Evolutionary conservation across 2,888 invertebrate species (phyloP).

Genomic region (Seira sanloemensis): DNA sequence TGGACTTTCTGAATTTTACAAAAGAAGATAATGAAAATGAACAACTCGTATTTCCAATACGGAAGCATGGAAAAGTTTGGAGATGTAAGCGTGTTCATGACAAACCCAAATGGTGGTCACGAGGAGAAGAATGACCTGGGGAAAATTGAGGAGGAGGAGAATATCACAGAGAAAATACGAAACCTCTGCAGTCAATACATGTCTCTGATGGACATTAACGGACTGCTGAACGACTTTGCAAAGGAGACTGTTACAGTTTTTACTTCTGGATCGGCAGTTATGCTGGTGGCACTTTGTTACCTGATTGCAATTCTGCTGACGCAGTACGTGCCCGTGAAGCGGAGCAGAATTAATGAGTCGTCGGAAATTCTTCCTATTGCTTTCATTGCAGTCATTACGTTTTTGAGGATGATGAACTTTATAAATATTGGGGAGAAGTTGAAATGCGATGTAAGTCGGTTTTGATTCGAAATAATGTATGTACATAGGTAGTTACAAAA

Average conservation of each 20-base stretch:
- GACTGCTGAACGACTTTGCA: conserved; percentile 33
- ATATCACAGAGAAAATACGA: conserved; percentile 1
- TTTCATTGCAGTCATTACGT: conserved; percentile 43
- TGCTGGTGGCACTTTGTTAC: conserved; percentile 47
- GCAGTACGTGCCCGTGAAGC: conserved; percentile 35
- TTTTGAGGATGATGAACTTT: conserved; percentile 55
- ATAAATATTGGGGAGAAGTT: conserved; percentile 56
- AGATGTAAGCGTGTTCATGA: too few species aligned
- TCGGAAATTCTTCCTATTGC: conserved; percentile 51
- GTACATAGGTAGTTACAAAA: too few species aligned
- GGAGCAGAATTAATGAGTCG: conserved; percentile 25
- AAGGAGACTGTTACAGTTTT: conserved; percentile 56
- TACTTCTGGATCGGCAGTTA: conserved; percentile 46
- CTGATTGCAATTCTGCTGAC: conserved; percentile 44
- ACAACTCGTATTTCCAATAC: too few species aligned
- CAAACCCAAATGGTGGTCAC: too few species aligned
- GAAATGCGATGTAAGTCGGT: conserved; percentile 36
- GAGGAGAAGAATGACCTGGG: too few species aligned
- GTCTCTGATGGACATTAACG: conserved; percentile 36
- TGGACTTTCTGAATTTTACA: too few species aligned
- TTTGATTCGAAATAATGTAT: not conserved
- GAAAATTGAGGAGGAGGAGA: not conserved
- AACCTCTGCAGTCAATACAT: conserved; percentile 39
- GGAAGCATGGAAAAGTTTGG: not conserved
- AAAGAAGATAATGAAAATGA: too few species aligned